phyloP scores from a whole-genome alignment of 1,140 invertebrate genomes.

The Mactra quadrangularis region DNA sequence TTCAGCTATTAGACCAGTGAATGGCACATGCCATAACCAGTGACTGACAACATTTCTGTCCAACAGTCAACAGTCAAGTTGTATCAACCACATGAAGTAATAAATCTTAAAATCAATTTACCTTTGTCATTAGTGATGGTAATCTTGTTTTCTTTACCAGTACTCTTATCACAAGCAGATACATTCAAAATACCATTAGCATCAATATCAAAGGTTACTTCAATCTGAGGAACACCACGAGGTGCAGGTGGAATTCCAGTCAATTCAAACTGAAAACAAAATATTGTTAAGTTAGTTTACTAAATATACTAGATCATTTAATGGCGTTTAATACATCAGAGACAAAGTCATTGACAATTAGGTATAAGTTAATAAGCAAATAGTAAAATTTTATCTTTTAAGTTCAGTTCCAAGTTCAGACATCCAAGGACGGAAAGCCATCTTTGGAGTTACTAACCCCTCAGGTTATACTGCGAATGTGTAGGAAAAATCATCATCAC shows the following conservation, averaged over 20 bases:
- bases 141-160: constrained; percentile 98
- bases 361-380: no score
- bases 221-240: constrained; percentile 94
- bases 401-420: constrained; percentile 53
- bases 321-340: no score
- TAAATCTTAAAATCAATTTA: constrained; percentile 56
- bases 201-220: constrained; percentile 88
- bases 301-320: no score
- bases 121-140: constrained; percentile 99
- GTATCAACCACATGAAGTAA: no score
- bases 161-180: constrained; percentile 87
- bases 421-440: constrained; percentile 65
- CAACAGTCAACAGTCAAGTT: no score
- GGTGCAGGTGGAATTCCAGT: constrained; percentile 97
- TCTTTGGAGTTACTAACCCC: constrained; percentile 44
- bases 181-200: constrained; percentile 85
- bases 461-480: constrained; percentile 65
- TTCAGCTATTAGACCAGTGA: no score
- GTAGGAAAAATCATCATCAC: constrained; percentile 56
- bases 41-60: no score
- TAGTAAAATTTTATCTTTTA: no score
- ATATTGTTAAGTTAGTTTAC: no score
- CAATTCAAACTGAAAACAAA: constrained; percentile 90
- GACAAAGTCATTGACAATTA: no score
- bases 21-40: no score